A percentile compares a stretch with the other conserved stretches of the same genome.
Conservation (phyloP, 2,888 invertebrate genomes). For the Caenorhabditis afra region DNA sequence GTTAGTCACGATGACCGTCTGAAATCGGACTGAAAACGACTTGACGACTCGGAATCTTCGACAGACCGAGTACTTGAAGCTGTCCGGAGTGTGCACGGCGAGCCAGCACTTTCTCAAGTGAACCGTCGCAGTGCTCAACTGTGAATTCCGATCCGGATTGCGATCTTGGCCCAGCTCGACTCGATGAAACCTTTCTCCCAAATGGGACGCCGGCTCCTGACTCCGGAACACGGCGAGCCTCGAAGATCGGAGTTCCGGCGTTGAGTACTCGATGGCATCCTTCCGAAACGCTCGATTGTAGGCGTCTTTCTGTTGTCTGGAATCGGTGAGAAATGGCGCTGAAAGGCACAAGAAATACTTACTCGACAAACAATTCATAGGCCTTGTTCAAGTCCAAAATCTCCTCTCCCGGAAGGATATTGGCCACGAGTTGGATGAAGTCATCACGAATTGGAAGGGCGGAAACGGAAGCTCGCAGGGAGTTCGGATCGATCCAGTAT, state of each 20-base stretch:
- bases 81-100: conserved; percentile 11
- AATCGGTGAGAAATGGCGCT: background rate
- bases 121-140: background rate
- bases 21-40: background rate
- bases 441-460: background rate
- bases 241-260: background rate
- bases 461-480: background rate
- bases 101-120: background rate
- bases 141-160: background rate
- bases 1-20: conserved; percentile 13
- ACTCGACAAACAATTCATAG: background rate
- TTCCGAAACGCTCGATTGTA: background rate
- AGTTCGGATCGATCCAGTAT: conserved; percentile 9
- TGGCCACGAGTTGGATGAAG: background rate
- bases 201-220: background rate
- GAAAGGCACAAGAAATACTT: background rate
- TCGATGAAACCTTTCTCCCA: background rate
- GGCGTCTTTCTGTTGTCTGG: conserved; percentile 15
- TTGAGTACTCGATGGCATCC: background rate
- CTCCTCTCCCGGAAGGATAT: background rate
- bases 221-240: background rate
- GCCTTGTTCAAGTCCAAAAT: background rate
- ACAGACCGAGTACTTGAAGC: conserved; percentile 16
- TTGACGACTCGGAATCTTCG: background rate
- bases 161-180: background rate